Conservation (phyloP, 2,888 invertebrate species). For the Julus scanicus region DNA sequence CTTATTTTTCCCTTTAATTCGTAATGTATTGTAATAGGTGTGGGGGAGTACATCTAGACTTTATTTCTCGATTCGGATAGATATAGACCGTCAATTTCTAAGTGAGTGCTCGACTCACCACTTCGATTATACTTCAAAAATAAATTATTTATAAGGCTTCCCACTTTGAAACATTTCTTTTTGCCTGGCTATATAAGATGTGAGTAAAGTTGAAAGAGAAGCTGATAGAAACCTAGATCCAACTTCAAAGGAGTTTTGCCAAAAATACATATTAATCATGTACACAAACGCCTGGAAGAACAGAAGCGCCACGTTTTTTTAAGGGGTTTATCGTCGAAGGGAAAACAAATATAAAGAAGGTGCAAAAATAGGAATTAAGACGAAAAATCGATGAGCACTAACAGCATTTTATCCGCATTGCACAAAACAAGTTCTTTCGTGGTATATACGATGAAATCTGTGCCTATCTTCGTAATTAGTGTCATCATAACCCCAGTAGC, state of each 20-base stretch:
- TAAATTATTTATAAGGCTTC: slow-evolving; percentile 32
- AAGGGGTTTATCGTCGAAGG: not conserved
- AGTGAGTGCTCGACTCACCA: slow-evolving; percentile 45
- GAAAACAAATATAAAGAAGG: not conserved
- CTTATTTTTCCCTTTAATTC: not conserved
- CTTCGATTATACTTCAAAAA: slow-evolving; percentile 44
- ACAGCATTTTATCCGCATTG: not conserved
- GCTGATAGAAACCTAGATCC: slow-evolving; percentile 10
- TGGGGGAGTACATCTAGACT: not conserved
- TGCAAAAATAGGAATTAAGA: slow-evolving; percentile 2
- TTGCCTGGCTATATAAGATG: not conserved
- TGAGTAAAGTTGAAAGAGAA: not conserved
- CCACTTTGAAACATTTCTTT: slow-evolving; percentile 29
- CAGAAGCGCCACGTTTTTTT: not conserved
- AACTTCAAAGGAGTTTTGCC: slow-evolving; percentile 26
- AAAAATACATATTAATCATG: slow-evolving; percentile 39
- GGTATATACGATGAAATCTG: no score
- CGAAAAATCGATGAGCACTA: slow-evolving; percentile 12
- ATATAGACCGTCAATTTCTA: slow-evolving; percentile 40
- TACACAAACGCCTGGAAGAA: not conserved
- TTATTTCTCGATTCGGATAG: not conserved
- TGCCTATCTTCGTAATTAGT: no score
- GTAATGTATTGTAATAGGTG: not conserved
- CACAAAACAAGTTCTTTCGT: not conserved
- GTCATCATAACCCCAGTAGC: no score